phyloP scores from a whole-genome alignment of 2,113 vertebrate genomes.

The human (Homo sapiens) region GRCh38 chr1:34166001-34166500 shows the following conservation, averaged over 20 bases:
- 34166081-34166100: conserved; percentile 48
- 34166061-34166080: conserved; percentile 61
- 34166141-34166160: conserved; percentile 11
- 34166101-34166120: neutral
- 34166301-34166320: conserved; percentile 63
- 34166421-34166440: neutral
- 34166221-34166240: conserved; percentile 41
- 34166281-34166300: conserved; percentile 60
- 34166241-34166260: conserved; percentile 42
- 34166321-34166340: conserved; percentile 57
- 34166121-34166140: neutral
- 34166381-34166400: neutral
- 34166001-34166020: neutral
- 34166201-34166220: conserved; percentile 27
- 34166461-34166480: neutral
- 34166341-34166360: neutral
- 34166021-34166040: neutral
- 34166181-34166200: neutral
- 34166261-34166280: conserved; percentile 25
- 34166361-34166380: neutral
- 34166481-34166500: neutral
- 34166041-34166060: conserved; percentile 50
- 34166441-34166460: neutral
- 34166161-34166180: neutral
- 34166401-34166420: neutral